Base-by-base conservation (phyloP, 2,797 vertebrate species). In the Ctenosaura bakeri region DNA sequence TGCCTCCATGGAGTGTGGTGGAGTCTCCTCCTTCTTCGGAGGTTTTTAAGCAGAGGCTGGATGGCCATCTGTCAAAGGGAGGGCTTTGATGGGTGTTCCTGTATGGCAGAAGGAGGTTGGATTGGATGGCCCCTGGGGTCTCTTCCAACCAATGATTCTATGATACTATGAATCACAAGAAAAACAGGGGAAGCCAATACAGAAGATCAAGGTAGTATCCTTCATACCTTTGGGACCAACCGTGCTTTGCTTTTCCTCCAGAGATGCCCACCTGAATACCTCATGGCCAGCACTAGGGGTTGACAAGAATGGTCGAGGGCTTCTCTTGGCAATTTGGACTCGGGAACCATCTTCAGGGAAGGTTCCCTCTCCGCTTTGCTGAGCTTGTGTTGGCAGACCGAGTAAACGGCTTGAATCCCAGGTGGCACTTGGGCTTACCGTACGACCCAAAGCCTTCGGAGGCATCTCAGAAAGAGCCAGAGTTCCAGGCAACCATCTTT, bases 381-480 rank as follows among this genome's bases (percentile, higher is more conserved):
- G 82, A 38, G 71, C 59, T 4, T 14, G 73, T 0, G 0, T 0
- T 0, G 90, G 14, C 0, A 87, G 1, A 78, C 38, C 13, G 26
- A 1, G 50, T 24, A 69, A 22, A 32, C 12, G 46, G 5, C 56
- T 29, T 83, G 22, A 24, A 1, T 2, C 24, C 54, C 82, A 91
- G 81, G 66, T 5, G 79, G 82, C 52, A 66, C 80, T 35, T 69
- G 66, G 5, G 71, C 10, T n/a, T 56, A 71, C 35, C 16, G 76
- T 64, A 74, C 16, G 54, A 77, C 82, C 91, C 8, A 22, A 82
- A 18, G 91, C 9, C 0, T 29, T 71, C 69, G 77, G 86, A 66
- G 14, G 52, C 50, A 29, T 35, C 14, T 91, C 86, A 50, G 0
- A 71, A 83, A 90, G 29, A 7, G 64, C 64, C 89, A 56, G 26